phyloP scores from a whole-genome alignment of 30 jellyfish, hydroid and myxozoan genomes.

The Nemopilema nomurai region DNA sequence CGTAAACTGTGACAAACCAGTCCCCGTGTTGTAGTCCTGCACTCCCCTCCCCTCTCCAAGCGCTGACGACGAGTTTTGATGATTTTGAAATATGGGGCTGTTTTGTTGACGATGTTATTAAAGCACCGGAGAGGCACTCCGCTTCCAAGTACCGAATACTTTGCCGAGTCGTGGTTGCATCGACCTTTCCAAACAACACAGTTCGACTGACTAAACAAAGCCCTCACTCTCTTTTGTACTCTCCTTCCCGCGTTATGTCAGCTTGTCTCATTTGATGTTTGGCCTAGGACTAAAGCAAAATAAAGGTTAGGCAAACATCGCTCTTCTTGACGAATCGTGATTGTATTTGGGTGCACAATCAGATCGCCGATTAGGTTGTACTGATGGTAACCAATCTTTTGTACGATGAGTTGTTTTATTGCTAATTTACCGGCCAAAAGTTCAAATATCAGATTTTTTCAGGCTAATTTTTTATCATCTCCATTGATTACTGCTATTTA shows the following conservation, averaged over 20 bases:
- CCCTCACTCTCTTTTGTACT: conserved; percentile 29
- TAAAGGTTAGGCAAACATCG: conserved; percentile 49
- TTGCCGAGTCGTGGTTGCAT: neutral
- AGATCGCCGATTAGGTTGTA: neutral
- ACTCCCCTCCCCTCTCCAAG: neutral
- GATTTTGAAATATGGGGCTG: neutral
- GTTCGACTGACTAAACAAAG: conserved; percentile 46
- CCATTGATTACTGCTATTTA: too few species aligned
- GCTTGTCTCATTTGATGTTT: conserved; percentile 50
- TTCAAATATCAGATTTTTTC: too few species aligned
- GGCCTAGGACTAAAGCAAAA: conserved; percentile 44
- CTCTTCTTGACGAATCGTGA: conserved; percentile 46
- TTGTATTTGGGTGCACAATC: conserved; percentile 7
- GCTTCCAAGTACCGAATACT: neutral
- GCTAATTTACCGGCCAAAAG: neutral
- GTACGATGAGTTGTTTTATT: neutral
- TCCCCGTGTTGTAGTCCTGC: neutral
- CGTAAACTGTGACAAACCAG: neutral
- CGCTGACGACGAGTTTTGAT: neutral
- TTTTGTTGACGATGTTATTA: neutral
- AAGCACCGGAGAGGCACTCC: neutral
- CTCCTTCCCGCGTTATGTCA: conserved; percentile 60
- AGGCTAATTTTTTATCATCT: too few species aligned
- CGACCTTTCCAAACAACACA: conserved; percentile 23
- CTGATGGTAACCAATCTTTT: neutral